phyloP scores from a whole-genome alignment of 2,888 invertebrate genomes.

The Tiliacea aurago region DNA sequence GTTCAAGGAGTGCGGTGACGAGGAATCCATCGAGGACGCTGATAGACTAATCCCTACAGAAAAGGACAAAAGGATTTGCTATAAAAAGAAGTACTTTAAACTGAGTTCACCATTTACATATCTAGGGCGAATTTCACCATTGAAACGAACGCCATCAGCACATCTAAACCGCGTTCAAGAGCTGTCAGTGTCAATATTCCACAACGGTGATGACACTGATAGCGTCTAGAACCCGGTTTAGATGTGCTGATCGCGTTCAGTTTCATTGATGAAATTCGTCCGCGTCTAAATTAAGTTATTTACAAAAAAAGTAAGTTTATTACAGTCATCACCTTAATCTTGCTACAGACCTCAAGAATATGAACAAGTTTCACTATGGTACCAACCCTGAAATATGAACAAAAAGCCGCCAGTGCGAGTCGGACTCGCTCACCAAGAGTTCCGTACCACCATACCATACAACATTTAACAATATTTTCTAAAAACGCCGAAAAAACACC shows the following conservation, averaged over 20 bases:
- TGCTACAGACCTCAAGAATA: background rate
- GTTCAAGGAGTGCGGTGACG: constrained; percentile 80
- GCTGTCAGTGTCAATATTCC: too few species aligned
- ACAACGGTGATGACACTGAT: background rate
- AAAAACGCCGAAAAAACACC: too few species aligned
- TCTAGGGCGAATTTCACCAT: background rate
- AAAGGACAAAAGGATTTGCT: constrained; percentile 73
- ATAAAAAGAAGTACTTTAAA: constrained; percentile 22
- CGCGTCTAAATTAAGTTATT: background rate
- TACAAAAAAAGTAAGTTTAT: background rate
- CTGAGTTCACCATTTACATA: background rate
- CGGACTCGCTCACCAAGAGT: too few species aligned
- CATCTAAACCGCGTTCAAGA: background rate
- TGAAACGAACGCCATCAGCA: background rate
- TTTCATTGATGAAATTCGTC: background rate
- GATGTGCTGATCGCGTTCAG: background rate
- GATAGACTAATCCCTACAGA: constrained; percentile 32
- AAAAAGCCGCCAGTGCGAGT: too few species aligned
- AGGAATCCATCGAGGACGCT: constrained; percentile 36
- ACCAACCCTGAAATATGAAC: background rate
- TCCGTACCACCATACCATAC: too few species aligned
- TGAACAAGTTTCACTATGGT: background rate
- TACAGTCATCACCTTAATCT: background rate
- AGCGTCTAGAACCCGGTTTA: background rate
- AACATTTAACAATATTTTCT: too few species aligned